These are phyloP conservation scores for Salarias fasciatus DNA, from an alignment of 2,797 vertebrate species.

Conservation along the genomic window DNA sequence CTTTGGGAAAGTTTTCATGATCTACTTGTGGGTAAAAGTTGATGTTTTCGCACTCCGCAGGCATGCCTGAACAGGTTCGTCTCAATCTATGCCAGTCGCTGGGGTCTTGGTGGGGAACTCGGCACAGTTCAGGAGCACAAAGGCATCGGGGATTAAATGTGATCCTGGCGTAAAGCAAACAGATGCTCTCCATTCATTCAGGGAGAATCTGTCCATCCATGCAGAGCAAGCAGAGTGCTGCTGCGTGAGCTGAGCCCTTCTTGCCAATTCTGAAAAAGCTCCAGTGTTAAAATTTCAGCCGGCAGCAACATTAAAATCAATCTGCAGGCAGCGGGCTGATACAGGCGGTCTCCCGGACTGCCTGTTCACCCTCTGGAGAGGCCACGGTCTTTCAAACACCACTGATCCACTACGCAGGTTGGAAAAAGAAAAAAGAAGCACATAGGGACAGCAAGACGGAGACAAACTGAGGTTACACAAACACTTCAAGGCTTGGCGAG, in stretches of 20 bases:
- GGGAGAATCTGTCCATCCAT: slow-evolving; percentile 46
- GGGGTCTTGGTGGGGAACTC: slow-evolving; percentile 15
- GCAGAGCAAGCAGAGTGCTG: slow-evolving; percentile 39
- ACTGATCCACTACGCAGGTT: slow-evolving; percentile 12
- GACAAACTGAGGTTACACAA: slow-evolving; percentile 41
- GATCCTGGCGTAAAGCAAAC: slow-evolving; percentile 58
- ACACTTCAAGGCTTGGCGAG: slow-evolving; percentile 30
- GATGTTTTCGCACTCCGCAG: slow-evolving; percentile 17
- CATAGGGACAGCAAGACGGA: slow-evolving; percentile 1
- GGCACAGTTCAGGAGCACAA: too few relatives aligned
- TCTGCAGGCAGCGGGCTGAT: slow-evolving; percentile 14
- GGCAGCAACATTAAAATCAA: slow-evolving; percentile 38
- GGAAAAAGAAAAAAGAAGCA: not conserved
- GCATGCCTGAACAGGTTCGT: slow-evolving; percentile 28
- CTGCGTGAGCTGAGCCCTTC: slow-evolving; percentile 8
- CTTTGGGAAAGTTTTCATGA: slow-evolving; percentile 16
- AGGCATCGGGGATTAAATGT: slow-evolving; percentile 40
- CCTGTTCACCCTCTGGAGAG: slow-evolving; percentile 28
- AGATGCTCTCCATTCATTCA: slow-evolving; percentile 61
- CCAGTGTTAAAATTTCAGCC: slow-evolving; percentile 16
- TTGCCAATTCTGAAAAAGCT: slow-evolving; percentile 34
- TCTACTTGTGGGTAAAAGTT: slow-evolving; percentile 22
- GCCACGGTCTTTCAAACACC: slow-evolving; percentile 39
- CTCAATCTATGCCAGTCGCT: slow-evolving; percentile 17
- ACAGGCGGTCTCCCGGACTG: slow-evolving; percentile 7